Conservation (phyloP, 2,888 invertebrate genomes). For the Drosophila greeni region DNA sequence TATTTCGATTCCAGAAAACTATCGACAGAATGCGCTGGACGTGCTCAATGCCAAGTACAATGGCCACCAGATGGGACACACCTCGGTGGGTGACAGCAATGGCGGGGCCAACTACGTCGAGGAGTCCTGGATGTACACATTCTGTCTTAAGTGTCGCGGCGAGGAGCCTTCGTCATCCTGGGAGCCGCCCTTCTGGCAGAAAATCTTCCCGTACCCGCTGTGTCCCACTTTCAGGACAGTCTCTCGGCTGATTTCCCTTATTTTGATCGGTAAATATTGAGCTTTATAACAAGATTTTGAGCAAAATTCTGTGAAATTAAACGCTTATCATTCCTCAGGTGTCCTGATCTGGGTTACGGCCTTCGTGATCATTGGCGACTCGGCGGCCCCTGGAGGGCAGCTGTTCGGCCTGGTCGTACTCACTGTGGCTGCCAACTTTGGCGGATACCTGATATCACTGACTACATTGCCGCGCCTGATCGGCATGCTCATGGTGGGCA, state of each 20-base stretch:
- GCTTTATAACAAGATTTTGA: too few species aligned
- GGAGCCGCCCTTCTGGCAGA: slow-evolving; percentile 90
- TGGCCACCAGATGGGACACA: slow-evolving; percentile 57
- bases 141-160: slow-evolving; percentile 88
- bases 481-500: slow-evolving; percentile 91
- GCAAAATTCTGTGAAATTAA: too few species aligned
- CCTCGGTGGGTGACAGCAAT: slow-evolving; percentile 38
- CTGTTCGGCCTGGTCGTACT: slow-evolving; percentile 88
- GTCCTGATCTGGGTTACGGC: slow-evolving; percentile 87
- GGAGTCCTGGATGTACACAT: slow-evolving; percentile 89
- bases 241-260: slow-evolving; percentile 86
- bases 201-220: slow-evolving; percentile 89
- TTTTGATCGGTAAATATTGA: slow-evolving; percentile 82
- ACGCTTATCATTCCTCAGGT: slow-evolving; percentile 77
- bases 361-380: slow-evolving; percentile 86
- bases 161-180: slow-evolving; percentile 88
- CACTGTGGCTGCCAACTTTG: slow-evolving; percentile 88
- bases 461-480: slow-evolving; percentile 90
- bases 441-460: slow-evolving; percentile 88
- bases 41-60: slow-evolving; percentile 73
- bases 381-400: slow-evolving; percentile 90
- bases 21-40: slow-evolving; percentile 72
- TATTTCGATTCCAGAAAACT: slow-evolving; percentile 66
- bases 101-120: slow-evolving; percentile 70
- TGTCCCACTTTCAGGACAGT: slow-evolving; percentile 91